Evolutionary conservation across 2,888 invertebrate genomes (phyloP).

Genomic region (Panopea generosa): DNA sequence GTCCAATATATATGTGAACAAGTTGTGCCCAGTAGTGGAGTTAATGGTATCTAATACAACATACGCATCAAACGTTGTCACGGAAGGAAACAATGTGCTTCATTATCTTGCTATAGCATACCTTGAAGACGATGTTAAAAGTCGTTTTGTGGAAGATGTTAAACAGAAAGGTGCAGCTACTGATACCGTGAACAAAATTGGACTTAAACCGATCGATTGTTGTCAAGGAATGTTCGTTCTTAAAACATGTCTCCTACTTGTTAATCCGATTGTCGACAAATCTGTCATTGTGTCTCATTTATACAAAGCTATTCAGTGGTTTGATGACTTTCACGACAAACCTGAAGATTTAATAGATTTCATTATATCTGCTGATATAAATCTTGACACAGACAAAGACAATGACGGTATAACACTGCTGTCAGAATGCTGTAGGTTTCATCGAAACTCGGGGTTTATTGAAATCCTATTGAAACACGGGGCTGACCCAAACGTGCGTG

Average conservation of each 20-base stretch:
- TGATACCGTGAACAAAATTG: too few relatives aligned
- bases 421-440: not conserved
- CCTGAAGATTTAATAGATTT: too few relatives aligned
- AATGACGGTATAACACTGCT: not conserved
- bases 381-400: not conserved
- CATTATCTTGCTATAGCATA: not conserved
- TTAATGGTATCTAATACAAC: not conserved
- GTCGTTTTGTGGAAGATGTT: not conserved
- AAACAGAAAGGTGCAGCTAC: not conserved
- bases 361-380: not conserved
- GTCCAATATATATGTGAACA: not conserved
- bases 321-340: too few relatives aligned
- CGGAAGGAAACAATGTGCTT: not conserved
- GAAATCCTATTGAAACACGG: not conserved
- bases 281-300: too few relatives aligned
- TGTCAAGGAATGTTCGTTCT: too few relatives aligned
- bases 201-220: too few relatives aligned
- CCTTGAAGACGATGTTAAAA: not conserved
- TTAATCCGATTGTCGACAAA: too few relatives aligned
- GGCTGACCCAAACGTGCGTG: conserved; percentile 8
- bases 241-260: too few relatives aligned
- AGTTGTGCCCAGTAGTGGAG: not conserved
- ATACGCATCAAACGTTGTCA: not conserved
- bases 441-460: not conserved
- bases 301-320: too few relatives aligned